Conservation (phyloP, 1,140 invertebrate species). For the Nymphalis io region DNA sequence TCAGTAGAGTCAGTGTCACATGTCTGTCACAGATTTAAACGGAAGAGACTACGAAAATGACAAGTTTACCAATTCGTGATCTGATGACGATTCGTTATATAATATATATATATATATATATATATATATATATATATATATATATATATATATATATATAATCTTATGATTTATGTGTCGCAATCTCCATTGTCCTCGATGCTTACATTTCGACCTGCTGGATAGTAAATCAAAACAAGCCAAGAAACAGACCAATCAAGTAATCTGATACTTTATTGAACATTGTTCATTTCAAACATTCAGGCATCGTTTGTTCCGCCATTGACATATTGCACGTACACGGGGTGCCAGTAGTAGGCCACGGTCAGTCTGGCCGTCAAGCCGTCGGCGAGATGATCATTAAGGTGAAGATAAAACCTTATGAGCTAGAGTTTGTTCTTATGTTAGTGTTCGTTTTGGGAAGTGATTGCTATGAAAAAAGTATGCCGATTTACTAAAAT, state of each 20-base stretch:
- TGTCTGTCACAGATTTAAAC: no score
- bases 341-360: no score
- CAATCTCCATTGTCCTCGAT: background rate
- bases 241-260: constrained; percentile 21
- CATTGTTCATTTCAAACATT: background rate
- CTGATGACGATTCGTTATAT: no score
- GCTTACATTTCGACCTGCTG: background rate
- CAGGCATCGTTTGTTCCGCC: constrained; percentile 11
- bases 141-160: no score
- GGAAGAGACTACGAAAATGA: no score
- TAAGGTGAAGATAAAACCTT: background rate
- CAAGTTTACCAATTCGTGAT: no score
- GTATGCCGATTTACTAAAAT: constrained; percentile 34
- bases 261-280: constrained; percentile 32
- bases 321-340: background rate
- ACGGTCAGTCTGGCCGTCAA: no score
- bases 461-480: constrained; percentile 58
- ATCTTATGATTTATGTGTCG: no score
- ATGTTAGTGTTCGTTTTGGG: constrained; percentile 3
- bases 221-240: constrained; percentile 9
- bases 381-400: constrained; percentile 3
- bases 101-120: no score
- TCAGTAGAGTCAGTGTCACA: no score
- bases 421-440: background rate
- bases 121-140: no score